A percentile compares a stretch with the other conserved stretches of the same genome.
phyloP scores from a whole-genome alignment of 2,113 vertebrate genomes.

The Cyprinus carpio region DNA sequence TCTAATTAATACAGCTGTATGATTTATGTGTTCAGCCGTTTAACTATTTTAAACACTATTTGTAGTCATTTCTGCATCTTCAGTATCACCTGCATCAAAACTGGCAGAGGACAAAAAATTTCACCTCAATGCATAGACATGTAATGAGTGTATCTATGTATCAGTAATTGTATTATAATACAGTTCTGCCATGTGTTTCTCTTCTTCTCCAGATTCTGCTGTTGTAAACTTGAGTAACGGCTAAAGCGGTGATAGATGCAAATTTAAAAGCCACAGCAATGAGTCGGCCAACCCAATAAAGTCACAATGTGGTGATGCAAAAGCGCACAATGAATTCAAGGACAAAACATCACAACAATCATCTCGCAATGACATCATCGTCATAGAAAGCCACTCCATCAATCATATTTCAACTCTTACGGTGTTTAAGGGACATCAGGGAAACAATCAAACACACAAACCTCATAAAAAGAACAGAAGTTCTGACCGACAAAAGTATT shows the following conservation, averaged over 20 bases:
- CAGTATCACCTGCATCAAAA: neutral
- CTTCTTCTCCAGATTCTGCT: neutral
- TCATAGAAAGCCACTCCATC: slow-evolving; percentile 33
- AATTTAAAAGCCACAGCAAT: neutral
- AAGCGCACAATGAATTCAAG: neutral
- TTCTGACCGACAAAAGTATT: slow-evolving; percentile 53
- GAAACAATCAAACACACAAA: slow-evolving; percentile 45
- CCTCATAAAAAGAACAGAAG: slow-evolving; percentile 37
- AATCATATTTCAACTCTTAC: slow-evolving; percentile 49
- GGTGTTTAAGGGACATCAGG: slow-evolving; percentile 43
- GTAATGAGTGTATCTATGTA: neutral
- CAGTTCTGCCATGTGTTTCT: neutral
- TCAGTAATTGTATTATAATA: neutral
- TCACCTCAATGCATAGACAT: neutral
- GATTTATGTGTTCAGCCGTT: too few relatives aligned
- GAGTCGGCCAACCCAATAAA: neutral
- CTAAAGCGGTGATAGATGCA: neutral
- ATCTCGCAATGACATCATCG: slow-evolving; percentile 16
- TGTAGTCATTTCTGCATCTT: neutral
- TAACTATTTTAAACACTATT: neutral
- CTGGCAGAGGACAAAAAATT: neutral
- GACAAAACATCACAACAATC: slow-evolving; percentile 11
- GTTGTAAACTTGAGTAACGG: slow-evolving; percentile 1
- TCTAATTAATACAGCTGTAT: neutral
- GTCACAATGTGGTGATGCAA: slow-evolving; percentile 1